These are phyloP conservation scores for Callopanchax toddi DNA, from an alignment of 2,113 vertebrate genomes.

Conservation along the genomic window DNA sequence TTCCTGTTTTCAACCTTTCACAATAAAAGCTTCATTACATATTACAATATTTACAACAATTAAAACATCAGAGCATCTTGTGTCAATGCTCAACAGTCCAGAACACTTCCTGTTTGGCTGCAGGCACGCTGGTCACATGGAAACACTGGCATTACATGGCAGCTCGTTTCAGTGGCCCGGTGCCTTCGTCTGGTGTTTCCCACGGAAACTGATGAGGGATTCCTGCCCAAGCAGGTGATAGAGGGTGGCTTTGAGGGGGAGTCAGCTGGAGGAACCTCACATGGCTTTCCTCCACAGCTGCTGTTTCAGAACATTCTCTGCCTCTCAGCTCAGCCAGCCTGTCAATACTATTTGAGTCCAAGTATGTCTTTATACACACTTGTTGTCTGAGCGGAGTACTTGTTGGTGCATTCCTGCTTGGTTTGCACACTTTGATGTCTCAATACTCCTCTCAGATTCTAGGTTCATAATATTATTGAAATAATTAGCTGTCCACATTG, in stretches of 20 bases:
- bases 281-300: conserved; percentile 76
- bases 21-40: too few relatives aligned
- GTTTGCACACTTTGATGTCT: conserved; percentile 39
- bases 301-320: conserved; percentile 73
- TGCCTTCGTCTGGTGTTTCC: conserved; percentile 71
- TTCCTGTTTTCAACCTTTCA: too few relatives aligned
- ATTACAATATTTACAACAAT: too few relatives aligned
- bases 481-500: conserved; percentile 32
- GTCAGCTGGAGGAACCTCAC: conserved; percentile 54
- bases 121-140: conserved; percentile 16
- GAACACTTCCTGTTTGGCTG: conserved; percentile 29
- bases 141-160: too few relatives aligned
- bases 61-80: too few relatives aligned
- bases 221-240: conserved; percentile 79
- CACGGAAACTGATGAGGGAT: conserved; percentile 69
- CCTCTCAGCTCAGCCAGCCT: conserved; percentile 62
- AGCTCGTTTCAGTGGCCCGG: conserved; percentile 21
- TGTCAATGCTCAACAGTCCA: too few relatives aligned
- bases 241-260: conserved; percentile 49
- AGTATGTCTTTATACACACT: conserved; percentile 68
- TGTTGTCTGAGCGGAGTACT: conserved; percentile 60
- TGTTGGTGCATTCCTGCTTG: conserved; percentile 41
- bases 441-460: conserved; percentile 18
- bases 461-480: conserved; percentile 2
- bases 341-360: conserved; percentile 74